Conservation (phyloP, 2,113 vertebrate species). For the Notarius lentiginosus region DNA sequence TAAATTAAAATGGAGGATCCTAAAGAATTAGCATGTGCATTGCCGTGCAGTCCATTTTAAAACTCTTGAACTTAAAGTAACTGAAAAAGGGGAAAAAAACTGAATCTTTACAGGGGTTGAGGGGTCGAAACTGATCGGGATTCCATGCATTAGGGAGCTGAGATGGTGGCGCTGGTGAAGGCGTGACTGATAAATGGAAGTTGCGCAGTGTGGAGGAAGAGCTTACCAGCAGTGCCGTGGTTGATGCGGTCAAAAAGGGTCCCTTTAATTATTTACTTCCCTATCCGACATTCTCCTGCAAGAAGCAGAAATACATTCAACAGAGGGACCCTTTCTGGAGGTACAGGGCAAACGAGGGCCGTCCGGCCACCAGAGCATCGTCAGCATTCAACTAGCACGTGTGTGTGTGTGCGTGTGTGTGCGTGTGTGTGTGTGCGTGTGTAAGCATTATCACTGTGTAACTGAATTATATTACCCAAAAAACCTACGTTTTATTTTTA, state of each 20-base stretch:
- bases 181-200: conserved; percentile 67
- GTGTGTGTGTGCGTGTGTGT: not conserved
- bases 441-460: not conserved
- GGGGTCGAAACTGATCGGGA: conserved; percentile 20
- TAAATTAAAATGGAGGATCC: not conserved
- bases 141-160: conserved; percentile 52
- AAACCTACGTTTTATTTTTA: too few species aligned
- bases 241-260: conserved; percentile 83
- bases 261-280: conserved; percentile 86
- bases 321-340: conserved; percentile 79
- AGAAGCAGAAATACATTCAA: conserved; percentile 82
- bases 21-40: not conserved
- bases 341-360: conserved; percentile 64
- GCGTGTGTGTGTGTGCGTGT: conserved; percentile 29
- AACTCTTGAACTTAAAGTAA: conserved; percentile 1
- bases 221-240: conserved; percentile 85
- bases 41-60: not conserved
- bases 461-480: not conserved
- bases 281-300: conserved; percentile 85
- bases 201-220: conserved; percentile 77
- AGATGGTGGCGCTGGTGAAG: conserved; percentile 57
- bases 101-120: conserved; percentile 47
- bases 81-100: conserved; percentile 43
- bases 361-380: conserved; percentile 73
- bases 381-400: conserved; percentile 65